Conservation (phyloP, 2,888 invertebrate genomes). For the Ennomos fuscantarius region DNA sequence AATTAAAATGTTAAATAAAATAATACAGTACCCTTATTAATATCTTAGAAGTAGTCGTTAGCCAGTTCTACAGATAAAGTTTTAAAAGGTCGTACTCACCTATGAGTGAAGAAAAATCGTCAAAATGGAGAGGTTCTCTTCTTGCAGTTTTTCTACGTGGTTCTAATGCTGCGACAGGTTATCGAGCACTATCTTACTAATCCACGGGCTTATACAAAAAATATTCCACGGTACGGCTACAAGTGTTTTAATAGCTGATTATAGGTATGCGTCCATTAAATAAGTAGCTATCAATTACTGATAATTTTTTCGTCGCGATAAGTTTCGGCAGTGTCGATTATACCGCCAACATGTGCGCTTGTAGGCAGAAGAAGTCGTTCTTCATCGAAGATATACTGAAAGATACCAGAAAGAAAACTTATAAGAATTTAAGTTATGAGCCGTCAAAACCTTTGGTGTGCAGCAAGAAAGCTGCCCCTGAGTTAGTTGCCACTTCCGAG, state of each 20-base stretch:
- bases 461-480: conserved; percentile 32
- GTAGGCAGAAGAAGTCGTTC: conserved; percentile 75
- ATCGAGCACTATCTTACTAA: conserved; percentile 31
- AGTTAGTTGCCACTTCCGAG: conserved; percentile 6
- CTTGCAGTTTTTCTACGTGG: background rate
- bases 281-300: conserved; percentile 82
- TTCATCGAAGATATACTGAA: conserved; percentile 74
- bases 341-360: conserved; percentile 74
- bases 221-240: conserved; percentile 23
- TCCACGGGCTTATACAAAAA: conserved; percentile 30
- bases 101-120: too few relatives aligned
- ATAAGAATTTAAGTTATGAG: conserved; percentile 60
- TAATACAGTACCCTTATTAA: too few relatives aligned
- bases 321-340: conserved; percentile 72
- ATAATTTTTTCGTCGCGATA: conserved; percentile 67
- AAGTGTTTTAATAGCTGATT: conserved; percentile 57
- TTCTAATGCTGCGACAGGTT: conserved; percentile 16
- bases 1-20: too few relatives aligned
- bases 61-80: too few relatives aligned
- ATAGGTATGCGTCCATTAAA: conserved; percentile 71
- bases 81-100: too few relatives aligned
- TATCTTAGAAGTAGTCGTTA: too few relatives aligned
- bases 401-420: conserved; percentile 61
- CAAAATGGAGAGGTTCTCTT: too few relatives aligned
- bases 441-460: conserved; percentile 60